Evolutionary conservation across 2,888 invertebrate genomes (phyloP).

Genomic region (Ernsta delagoae): DNA sequence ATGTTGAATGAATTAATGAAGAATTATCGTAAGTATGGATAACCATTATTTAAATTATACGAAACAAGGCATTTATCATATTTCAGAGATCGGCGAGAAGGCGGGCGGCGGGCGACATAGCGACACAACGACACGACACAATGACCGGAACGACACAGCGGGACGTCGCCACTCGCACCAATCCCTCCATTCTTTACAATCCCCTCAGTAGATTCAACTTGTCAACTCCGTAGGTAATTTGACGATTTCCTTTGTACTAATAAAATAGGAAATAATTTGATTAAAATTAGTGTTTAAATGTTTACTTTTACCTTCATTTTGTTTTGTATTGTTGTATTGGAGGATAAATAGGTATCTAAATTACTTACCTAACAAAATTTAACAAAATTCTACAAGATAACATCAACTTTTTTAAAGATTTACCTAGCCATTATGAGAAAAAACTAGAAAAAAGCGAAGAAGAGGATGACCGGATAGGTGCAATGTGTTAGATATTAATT

Average conservation of each 20-base stretch:
- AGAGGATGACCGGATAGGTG: constrained; percentile 55
- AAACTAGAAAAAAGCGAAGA: constrained; percentile 73
- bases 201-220: constrained; percentile 20
- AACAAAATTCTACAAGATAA: background rate
- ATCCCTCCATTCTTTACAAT: background rate
- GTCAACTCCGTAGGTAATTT: constrained; percentile 7
- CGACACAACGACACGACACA: constrained; percentile 14
- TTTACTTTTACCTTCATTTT: too few species aligned
- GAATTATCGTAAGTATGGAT: too few species aligned
- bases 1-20: too few species aligned
- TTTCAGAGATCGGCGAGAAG: constrained; percentile 20
- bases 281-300: background rate
- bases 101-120: constrained; percentile 9
- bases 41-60: too few species aligned
- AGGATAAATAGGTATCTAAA: too few species aligned
- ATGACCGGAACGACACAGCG: constrained; percentile 31
- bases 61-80: background rate
- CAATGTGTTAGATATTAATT: constrained; percentile 84
- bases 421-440: constrained; percentile 17
- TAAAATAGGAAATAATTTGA: background rate
- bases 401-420: background rate
- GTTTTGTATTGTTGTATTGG: too few species aligned
- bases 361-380: background rate
- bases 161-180: constrained; percentile 16
- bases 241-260: background rate